phyloP scores from a whole-genome alignment of 2,113 vertebrate species.

The Aldabrachelys gigantea region DNA sequence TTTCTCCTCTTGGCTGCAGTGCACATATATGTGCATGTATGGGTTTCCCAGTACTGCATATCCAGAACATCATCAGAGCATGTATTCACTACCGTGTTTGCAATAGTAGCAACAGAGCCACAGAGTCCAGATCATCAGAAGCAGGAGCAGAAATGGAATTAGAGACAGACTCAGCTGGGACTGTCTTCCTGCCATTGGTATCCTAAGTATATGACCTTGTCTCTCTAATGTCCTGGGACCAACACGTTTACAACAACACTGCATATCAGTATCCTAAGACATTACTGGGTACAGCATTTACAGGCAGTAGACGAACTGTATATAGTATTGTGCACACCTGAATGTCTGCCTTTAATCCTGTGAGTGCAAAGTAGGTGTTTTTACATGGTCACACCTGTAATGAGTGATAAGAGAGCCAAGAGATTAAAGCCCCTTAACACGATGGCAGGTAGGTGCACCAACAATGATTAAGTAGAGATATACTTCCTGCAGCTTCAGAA shows the following conservation, averaged over 20 bases:
- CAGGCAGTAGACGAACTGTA: neutral
- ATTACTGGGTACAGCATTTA: neutral
- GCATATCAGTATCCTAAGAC: neutral
- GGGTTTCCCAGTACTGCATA: neutral
- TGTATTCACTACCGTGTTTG: neutral
- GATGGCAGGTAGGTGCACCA: neutral
- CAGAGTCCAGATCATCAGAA: neutral
- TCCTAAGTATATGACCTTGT: neutral
- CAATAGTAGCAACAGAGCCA: neutral
- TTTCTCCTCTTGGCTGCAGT: neutral
- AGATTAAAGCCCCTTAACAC: neutral
- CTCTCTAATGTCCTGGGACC: neutral
- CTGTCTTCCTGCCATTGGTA: no score
- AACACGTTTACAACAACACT: neutral
- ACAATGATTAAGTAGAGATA: neutral
- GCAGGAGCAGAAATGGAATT: neutral
- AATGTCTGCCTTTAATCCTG: neutral
- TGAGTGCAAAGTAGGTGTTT: neutral
- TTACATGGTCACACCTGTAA: neutral
- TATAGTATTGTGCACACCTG: neutral
- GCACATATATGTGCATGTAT: neutral
- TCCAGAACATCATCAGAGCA: neutral
- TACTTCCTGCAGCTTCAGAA: no score
- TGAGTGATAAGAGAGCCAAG: neutral
- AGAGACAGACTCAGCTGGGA: neutral